Evolutionary conservation across 1,140 invertebrate species (phyloP).

Genomic region (Drosophila murphyi): DNA sequence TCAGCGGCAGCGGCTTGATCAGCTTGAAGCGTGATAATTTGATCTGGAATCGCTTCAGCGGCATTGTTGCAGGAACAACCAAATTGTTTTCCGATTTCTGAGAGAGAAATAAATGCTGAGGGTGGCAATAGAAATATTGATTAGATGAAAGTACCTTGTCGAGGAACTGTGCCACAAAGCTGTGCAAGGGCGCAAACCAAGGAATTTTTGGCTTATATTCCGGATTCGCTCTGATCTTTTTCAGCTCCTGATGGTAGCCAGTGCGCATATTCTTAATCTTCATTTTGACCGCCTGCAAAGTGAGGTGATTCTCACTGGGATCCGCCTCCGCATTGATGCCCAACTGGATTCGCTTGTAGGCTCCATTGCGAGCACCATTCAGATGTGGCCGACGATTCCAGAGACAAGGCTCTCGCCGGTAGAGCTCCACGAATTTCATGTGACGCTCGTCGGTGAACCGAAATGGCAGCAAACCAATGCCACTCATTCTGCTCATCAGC

Average conservation of each 20-base stretch:
- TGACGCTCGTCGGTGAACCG: constrained; percentile 65
- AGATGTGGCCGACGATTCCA: constrained; percentile 57
- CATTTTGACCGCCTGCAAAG: constrained; percentile 50
- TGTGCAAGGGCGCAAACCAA: constrained; percentile 60
- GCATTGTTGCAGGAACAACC: not conserved
- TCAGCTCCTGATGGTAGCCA: constrained; percentile 61
- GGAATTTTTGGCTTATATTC: constrained; percentile 48
- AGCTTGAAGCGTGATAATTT: constrained; percentile 55
- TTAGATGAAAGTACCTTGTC: constrained; percentile 45
- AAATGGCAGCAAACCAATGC: constrained; percentile 30
- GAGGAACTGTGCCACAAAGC: constrained; percentile 47
- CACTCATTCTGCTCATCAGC: not conserved
- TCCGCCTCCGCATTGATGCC: constrained; percentile 49
- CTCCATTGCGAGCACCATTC: constrained; percentile 46
- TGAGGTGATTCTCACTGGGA: constrained; percentile 26
- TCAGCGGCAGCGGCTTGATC: constrained; percentile 18
- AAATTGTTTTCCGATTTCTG: constrained; percentile 3
- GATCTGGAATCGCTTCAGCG: constrained; percentile 49
- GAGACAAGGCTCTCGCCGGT: constrained; percentile 58
- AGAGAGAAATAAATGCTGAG: not conserved
- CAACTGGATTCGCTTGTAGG: constrained; percentile 58
- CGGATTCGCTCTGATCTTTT: constrained; percentile 52
- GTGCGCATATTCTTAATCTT: constrained; percentile 69
- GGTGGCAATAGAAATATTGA: not conserved
- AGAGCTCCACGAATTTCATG: constrained; percentile 61